Percentiles rank a stretch among this genome's conserved stretches.
Conservation (phyloP, 2,113 vertebrate species). For the Rhombomys opimus region DNA sequence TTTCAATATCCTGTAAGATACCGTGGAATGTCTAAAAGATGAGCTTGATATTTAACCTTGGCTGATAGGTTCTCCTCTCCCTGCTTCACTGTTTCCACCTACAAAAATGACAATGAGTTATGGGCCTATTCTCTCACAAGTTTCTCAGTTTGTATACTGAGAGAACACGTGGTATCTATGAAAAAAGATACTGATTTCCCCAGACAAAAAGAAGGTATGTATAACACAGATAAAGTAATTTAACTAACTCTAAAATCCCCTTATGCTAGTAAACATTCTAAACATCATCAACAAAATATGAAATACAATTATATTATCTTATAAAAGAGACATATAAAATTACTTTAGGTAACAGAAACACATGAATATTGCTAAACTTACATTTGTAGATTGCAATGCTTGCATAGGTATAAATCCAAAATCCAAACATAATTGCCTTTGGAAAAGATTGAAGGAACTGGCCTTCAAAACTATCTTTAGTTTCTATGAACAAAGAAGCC, state of each 20-base stretch:
- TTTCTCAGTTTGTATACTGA: neutral
- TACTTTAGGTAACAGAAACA: slow-evolving; percentile 7
- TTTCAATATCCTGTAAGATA: neutral
- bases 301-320: neutral
- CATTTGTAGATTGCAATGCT: neutral
- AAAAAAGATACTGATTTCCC: neutral
- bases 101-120: neutral
- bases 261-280: neutral
- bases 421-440: neutral
- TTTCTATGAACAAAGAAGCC: neutral
- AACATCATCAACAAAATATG: neutral
- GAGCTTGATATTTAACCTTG: neutral
- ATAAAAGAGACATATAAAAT: neutral
- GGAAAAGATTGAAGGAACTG: neutral
- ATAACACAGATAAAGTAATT: neutral
- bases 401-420: neutral
- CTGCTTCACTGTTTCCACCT: neutral
- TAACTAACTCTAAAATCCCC: neutral
- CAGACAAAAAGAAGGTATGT: neutral
- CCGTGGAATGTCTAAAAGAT: neutral
- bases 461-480: neutral
- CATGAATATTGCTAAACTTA: slow-evolving; percentile 25
- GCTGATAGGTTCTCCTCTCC: neutral
- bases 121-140: neutral
- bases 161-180: neutral